Evolutionary conservation across 2,888 invertebrate species (phyloP).

Genomic region (Sphaeridia pumilis): DNA sequence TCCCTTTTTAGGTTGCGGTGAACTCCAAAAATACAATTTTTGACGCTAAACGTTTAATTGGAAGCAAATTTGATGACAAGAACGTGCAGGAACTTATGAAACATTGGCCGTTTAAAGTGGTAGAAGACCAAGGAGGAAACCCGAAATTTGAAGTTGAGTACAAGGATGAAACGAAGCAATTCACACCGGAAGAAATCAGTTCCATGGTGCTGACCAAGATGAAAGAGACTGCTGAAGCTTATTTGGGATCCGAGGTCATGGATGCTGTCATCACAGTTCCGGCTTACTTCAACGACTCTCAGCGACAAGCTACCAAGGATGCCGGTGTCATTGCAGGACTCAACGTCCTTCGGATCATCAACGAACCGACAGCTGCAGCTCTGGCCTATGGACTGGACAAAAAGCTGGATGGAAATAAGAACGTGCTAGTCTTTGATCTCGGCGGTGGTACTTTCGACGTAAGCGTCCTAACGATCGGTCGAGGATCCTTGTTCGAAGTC

Average conservation of each 20-base stretch:
- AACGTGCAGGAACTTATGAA: conserved; percentile 89
- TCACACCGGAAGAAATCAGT: conserved; percentile 51
- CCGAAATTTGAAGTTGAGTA: no score
- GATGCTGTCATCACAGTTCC: conserved; percentile 45
- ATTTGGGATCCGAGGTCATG: conserved; percentile 42
- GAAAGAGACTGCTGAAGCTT: conserved; percentile 83
- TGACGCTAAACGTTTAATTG: conserved; percentile 90
- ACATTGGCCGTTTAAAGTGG: conserved; percentile 84
- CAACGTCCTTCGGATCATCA: conserved; percentile 77
- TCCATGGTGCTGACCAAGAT: conserved; percentile 67
- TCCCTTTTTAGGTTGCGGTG: background rate
- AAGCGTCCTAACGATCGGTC: conserved; percentile 44
- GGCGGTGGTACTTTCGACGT: conserved; percentile 52
- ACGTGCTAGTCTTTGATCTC: conserved; percentile 48
- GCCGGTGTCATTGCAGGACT: conserved; percentile 72
- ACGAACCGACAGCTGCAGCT: conserved; percentile 84
- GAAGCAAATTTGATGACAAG: conserved; percentile 71
- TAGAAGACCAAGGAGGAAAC: conserved; percentile 59
- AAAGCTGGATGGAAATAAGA: conserved; percentile 43
- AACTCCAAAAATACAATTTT: conserved; percentile 35
- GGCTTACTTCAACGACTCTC: conserved; percentile 59
- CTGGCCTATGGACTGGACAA: conserved; percentile 60
- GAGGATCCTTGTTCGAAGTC: conserved; percentile 55
- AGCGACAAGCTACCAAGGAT: conserved; percentile 63
- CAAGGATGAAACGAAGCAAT: no score